Conservation (phyloP, 2,797 vertebrate species). For the Arrhamphus sclerolepis region DNA sequence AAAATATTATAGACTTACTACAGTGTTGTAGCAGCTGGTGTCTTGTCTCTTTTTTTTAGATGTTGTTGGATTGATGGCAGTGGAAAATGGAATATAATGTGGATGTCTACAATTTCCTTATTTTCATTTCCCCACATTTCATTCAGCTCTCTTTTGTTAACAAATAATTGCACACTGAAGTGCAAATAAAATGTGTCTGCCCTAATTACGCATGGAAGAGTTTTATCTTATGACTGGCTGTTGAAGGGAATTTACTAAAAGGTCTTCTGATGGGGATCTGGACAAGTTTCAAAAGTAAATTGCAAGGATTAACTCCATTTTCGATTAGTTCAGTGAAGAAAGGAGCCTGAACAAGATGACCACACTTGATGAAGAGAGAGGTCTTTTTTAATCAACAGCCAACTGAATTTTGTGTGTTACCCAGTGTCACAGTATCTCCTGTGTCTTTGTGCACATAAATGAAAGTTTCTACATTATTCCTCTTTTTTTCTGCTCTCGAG, state of each 20-base stretch:
- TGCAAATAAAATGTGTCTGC: conserved; percentile 24
- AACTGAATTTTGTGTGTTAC: conserved; percentile 10
- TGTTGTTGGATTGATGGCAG: background rate
- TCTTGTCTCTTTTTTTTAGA: background rate
- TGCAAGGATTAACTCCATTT: conserved; percentile 53
- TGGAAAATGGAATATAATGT: conserved; percentile 3
- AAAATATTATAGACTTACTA: background rate
- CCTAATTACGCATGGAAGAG: conserved; percentile 15
- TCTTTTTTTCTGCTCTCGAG: conserved; percentile 9
- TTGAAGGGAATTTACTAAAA: conserved; percentile 25
- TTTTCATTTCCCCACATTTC: conserved; percentile 2
- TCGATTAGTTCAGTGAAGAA: conserved; percentile 50
- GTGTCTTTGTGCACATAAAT: conserved; percentile 10
- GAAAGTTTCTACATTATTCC: background rate
- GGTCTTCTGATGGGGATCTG: conserved; percentile 35
- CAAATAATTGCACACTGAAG: conserved; percentile 8
- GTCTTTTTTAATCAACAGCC: conserved; percentile 16
- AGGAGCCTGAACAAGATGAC: conserved; percentile 42
- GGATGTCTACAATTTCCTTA: conserved; percentile 6
- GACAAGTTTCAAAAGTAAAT: conserved; percentile 50
- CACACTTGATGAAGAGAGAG: conserved; percentile 26
- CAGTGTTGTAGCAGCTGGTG: background rate
- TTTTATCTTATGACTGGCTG: conserved; percentile 17
- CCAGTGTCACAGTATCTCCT: background rate
- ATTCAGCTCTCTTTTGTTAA: conserved; percentile 4